Evolutionary conservation across 2,888 invertebrate genomes (phyloP), one percentile per base, ranked within the genome.

Genomic region (Hydroisotoma schaefferi): DNA sequence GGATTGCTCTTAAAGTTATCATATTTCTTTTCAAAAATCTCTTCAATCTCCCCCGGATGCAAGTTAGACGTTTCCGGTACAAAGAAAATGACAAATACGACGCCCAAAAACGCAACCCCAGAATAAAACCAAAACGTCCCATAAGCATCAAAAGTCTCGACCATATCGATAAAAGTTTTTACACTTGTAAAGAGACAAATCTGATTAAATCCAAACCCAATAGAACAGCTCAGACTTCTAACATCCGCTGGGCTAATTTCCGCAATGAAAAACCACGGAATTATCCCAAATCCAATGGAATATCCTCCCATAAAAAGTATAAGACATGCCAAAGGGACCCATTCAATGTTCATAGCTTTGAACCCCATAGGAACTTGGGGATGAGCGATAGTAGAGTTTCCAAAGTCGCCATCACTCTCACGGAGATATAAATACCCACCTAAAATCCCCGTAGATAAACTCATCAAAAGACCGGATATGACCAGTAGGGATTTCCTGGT

Each of bases 81-180:
- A 12, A 59, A 48, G 15, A 63, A 6, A 2, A 57, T 37, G 1
- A 72, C 72, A 57, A 72, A 70, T 5, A 69, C 2, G 1, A 61
- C 63, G 0, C 69, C 72, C 37, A 63, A 12, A 4, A 64, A 57
- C 1, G 65, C 58, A 10, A 66, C 61, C 1, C 37, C 55, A 2
- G 63, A 57, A 55, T 72, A 72, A 15, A 68, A 49, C 69, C 70
- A 69, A 61, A 72, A 72, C 1, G 69, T 69, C n/a, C 72, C 72
- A 23, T 64, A 61, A 4, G 72, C 65, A 33, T 72, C 64, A 1
- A 72, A 53, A 20, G 57, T 8, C 3, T 68, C 65, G 15, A 72
- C 58, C 57, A 63, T 61, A 47, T 66, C 37, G 20, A 70, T 48
- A 26, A 72, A 72, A 0, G 66, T 68, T 53, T 72, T 72, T 20